Percentiles rank a stretch among this genome's conserved stretches.
Conservation (phyloP, 2,888 invertebrate genomes). For the Meteorus cinctellus region DNA sequence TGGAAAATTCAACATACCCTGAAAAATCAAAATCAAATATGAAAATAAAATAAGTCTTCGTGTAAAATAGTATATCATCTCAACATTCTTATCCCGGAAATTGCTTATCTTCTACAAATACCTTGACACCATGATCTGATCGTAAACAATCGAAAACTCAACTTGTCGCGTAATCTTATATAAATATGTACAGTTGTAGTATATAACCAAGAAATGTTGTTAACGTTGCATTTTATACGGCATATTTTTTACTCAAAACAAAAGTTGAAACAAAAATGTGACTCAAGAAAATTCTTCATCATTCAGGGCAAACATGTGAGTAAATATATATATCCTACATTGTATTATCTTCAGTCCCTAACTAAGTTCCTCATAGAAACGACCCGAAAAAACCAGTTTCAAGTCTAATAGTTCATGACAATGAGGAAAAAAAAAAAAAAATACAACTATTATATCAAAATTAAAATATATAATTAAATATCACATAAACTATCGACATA, state of each 20-base stretch:
- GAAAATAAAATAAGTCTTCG: no score
- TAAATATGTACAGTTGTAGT: slow-evolving; percentile 6
- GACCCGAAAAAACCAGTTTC: slow-evolving; percentile 38
- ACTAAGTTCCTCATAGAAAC: background rate
- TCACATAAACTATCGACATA: no score
- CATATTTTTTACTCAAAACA: background rate
- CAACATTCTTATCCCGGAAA: slow-evolving; percentile 53
- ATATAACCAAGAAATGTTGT: background rate
- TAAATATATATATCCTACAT: background rate
- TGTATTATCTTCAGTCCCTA: background rate
- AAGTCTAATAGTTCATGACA: slow-evolving; percentile 55
- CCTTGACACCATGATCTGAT: slow-evolving; percentile 50
- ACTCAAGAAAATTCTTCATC: background rate
- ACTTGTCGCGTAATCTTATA: slow-evolving; percentile 46
- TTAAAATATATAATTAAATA: background rate
- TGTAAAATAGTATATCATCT: no score
- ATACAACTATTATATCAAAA: no score
- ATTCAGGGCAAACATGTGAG: background rate
- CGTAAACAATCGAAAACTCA: slow-evolving; percentile 50
- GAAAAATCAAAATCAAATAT: no score
- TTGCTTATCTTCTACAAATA: slow-evolving; percentile 55
- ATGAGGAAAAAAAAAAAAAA: slow-evolving; percentile 41
- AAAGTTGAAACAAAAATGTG: background rate
- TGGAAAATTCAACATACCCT: no score
- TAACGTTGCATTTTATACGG: background rate